Base-by-base conservation (phyloP, 2,888 invertebrate genomes). In the Torymus tubicola region DNA sequence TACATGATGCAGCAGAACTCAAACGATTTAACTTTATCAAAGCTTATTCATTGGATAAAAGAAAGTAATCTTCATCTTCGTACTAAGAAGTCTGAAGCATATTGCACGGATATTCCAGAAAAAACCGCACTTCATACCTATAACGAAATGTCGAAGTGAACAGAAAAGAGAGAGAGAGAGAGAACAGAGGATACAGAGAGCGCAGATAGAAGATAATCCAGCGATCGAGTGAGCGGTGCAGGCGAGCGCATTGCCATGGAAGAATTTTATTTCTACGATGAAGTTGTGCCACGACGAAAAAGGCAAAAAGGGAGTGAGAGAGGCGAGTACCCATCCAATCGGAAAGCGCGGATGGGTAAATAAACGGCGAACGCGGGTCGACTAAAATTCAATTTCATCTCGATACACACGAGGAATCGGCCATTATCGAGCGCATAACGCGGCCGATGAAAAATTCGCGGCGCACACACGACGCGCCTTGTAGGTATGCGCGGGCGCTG, bases 361-460 rank as follows among this genome's bases (percentile, higher is more conserved):
- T 87, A 87, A 86, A 86, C 65, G 75, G 10, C 65, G 75, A 5
- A n/a, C 31, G 57, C 1, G 67, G 12, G 21, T 8, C 72, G 84
- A 83, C 61, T 80, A 85, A 88, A 88, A 87, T 88, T 87, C 84
- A 85, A 87, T 88, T 87, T 86, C 83, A 85, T 86, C 81, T 84
- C 86, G 87, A 86, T 87, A 85, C 85, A 86, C 74, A 58, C 84
- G 78, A 83, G 85, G 80, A 85, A 81, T 85, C 83, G 84, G 50
- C 82, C 84, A 86, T 86, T 86, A 42, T 42, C 42, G 42, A 42
- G 42, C 42, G 42, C 42, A 87, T 86, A 84, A 84, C 82, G 82
- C 76, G 83, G 5, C 57, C 83, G 83, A 86, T 87, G 85, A 88
- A 87, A 88, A 87, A 87, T 87, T 88, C 86, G 85, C 86, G 86